Evolutionary conservation across 2,888 invertebrate genomes (phyloP), one percentile per base, ranked within the genome.

Genomic region (Gryllus longicercus): DNA sequence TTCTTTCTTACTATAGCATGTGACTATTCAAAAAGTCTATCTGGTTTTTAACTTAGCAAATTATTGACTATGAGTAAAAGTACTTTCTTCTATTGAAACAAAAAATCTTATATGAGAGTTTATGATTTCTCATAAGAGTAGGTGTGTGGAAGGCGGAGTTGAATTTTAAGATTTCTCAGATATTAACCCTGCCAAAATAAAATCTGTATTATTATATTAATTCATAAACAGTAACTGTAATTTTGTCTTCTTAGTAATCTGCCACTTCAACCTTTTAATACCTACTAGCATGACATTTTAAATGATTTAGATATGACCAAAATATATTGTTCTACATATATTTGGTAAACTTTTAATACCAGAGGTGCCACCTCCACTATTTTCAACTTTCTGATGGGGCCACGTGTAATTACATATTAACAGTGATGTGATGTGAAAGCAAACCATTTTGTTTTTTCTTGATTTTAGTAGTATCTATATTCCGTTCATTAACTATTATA

Each of bases 351-450:
- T 63, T 63, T 63, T 63, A 63, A 63, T 63, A 63, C 14, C 63
- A 63, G 63, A 63, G 63, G 63, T 63, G 63, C 63, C 63, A 63
- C 63, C 63, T 63, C 63, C 14, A 63, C 63, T 63, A 63, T 63
- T 63, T 63, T 63, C 63, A 18, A 63, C 14, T 63, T 63, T 63
- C n/a, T 63, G 63, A 63, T 18, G 63, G 63, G 63, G 63, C 63
- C 63, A 63, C n/a, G 1, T 14, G 12, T 18, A 63, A 63, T 63
- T 63, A n/a, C 63, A 63, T 63, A 14, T 63, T 63, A 63, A 18
- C 38, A 38, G 38, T 38, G 38, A 38, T 38, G 38, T 38, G 38
- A 38, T 38, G 38, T 38, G 38, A 38, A 38, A 38, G 8, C 38
- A 38, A 38, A 38, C 5, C 38, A 5, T 63, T 18, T 63, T 51